These are phyloP conservation scores for Fragum fragum DNA, from an alignment of 2,888 invertebrate genomes.

Conservation along the genomic window DNA sequence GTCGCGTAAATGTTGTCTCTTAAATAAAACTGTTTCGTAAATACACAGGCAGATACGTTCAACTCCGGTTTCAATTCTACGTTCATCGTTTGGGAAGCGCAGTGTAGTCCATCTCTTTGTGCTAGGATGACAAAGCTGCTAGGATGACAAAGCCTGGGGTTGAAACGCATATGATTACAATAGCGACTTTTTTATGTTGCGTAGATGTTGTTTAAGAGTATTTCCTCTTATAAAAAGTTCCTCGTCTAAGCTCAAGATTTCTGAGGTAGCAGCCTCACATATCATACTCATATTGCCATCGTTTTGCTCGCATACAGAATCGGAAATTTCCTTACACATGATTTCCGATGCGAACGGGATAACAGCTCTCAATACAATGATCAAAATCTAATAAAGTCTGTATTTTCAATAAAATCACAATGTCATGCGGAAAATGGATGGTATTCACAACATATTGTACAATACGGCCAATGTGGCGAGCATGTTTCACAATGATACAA, in stretches of 20 bases:
- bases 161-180: neutral
- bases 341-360: neutral
- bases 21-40: constrained; percentile 31
- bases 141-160: neutral
- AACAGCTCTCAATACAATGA: neutral
- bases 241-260: neutral
- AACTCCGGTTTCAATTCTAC: neutral
- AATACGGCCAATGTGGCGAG: too few species aligned
- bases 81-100: neutral
- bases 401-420: neutral
- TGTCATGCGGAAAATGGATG: neutral
- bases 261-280: neutral
- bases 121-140: neutral
- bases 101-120: neutral
- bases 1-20: constrained; percentile 19
- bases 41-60: constrained; percentile 15
- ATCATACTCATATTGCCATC: neutral
- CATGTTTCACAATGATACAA: too few species aligned
- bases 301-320: neutral
- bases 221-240: constrained; percentile 7
- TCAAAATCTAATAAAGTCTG: neutral
- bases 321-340: neutral
- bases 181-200: neutral
- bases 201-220: neutral
- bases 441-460: too few species aligned